These are phyloP conservation scores for Ericerus pela DNA, from an alignment of 1,140 invertebrate genomes.

Conservation along the genomic window DNA sequence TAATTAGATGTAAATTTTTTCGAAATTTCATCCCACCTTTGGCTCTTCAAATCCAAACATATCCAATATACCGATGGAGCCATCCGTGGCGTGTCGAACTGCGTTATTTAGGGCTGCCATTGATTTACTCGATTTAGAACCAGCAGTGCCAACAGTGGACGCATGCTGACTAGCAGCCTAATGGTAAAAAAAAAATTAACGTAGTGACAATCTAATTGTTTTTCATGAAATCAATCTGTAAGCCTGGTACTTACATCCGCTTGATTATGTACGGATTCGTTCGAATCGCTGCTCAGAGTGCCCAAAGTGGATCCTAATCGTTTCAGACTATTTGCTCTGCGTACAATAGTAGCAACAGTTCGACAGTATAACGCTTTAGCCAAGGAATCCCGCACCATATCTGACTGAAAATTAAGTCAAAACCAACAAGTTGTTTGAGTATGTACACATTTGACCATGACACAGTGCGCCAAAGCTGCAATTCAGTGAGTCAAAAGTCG, in stretches of 20 bases:
- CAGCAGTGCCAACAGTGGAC: slow-evolving; percentile 67
- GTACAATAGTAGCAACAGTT: slow-evolving; percentile 85
- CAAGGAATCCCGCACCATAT: slow-evolving; percentile 71
- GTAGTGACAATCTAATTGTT: background rate
- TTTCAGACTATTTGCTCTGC: slow-evolving; percentile 80
- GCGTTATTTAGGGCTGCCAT: slow-evolving; percentile 78
- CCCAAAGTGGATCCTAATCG: slow-evolving; percentile 75
- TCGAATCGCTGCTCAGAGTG: slow-evolving; percentile 76
- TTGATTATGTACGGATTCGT: slow-evolving; percentile 80
- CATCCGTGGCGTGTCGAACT: slow-evolving; percentile 82
- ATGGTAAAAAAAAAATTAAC: background rate
- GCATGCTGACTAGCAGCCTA: slow-evolving; percentile 65
- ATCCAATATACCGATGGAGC: slow-evolving; percentile 85
- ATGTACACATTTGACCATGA: too few relatives aligned
- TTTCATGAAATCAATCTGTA: background rate
- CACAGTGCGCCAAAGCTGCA: too few relatives aligned
- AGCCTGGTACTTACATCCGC: slow-evolving; percentile 39
- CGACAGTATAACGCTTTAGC: slow-evolving; percentile 87
- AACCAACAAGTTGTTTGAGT: too few relatives aligned
- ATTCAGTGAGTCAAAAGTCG: too few relatives aligned
- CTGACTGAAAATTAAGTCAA: slow-evolving; percentile 42
- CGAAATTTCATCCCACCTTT: slow-evolving; percentile 36
- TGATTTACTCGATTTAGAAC: slow-evolving; percentile 58
- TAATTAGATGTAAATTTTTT: slow-evolving; percentile 1
- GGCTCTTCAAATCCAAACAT: slow-evolving; percentile 94